These are phyloP conservation scores for Isaurus tuberculatus DNA, from an alignment of 92 coral and sea anemone species.

Conservation along the genomic window DNA sequence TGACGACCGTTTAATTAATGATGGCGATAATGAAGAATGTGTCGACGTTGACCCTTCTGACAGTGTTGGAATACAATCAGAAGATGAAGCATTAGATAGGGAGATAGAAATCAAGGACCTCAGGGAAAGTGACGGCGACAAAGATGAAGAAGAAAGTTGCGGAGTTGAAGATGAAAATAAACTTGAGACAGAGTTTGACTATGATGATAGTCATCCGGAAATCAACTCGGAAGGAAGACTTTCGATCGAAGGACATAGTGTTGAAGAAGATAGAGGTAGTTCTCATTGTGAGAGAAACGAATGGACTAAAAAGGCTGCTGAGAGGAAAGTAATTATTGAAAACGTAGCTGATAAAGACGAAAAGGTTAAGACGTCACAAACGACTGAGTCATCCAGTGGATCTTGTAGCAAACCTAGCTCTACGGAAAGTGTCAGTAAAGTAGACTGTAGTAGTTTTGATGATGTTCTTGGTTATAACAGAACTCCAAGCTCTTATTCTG, in stretches of 20 bases:
- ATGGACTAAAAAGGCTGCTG: neutral
- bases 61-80: neutral
- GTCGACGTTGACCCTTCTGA: neutral
- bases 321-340: neutral
- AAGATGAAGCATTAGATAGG: neutral
- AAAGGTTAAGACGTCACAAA: neutral
- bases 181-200: neutral
- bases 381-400: neutral
- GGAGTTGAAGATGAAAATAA: neutral
- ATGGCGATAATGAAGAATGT: neutral
- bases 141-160: neutral
- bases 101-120: neutral
- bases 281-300: neutral
- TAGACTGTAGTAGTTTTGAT: neutral
- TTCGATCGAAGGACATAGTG: neutral
- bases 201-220: neutral
- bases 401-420: neutral
- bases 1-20: neutral
- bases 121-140: neutral
- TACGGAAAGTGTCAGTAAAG: neutral
- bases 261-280: neutral
- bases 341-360: conserved; percentile 1
- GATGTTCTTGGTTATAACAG: neutral
- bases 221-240: neutral
- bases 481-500: conserved; percentile 13